Percentiles rank a stretch among this genome's conserved stretches.
These are phyloP conservation scores for Carlito syrichta DNA, from an alignment of 2,113 vertebrate species.

Conservation along the genomic window DNA sequence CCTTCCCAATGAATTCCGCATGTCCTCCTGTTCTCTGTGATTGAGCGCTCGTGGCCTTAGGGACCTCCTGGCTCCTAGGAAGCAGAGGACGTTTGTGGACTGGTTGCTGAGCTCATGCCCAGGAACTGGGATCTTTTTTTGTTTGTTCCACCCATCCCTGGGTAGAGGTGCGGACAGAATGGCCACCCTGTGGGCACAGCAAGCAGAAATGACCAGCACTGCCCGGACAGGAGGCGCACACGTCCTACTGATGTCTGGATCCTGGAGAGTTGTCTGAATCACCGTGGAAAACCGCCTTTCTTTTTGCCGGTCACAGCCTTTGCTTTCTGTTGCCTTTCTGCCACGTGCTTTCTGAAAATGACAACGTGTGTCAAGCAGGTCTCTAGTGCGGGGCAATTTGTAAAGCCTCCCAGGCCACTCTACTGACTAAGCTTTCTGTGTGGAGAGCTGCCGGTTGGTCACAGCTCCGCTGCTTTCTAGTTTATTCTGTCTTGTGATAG, in stretches of 20 bases:
- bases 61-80: background rate
- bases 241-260: background rate
- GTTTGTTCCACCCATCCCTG: background rate
- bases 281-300: background rate
- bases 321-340: background rate
- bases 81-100: background rate
- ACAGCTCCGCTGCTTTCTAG: background rate
- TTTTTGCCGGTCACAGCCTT: background rate
- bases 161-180: background rate
- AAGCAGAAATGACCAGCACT: accelerated
- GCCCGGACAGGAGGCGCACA: background rate
- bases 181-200: background rate
- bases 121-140: background rate
- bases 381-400: background rate
- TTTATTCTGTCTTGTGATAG: background rate
- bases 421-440: background rate
- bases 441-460: accelerated
- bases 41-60: accelerated
- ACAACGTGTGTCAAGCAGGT: accelerated
- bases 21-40: too few relatives aligned
- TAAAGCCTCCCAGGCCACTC: background rate
- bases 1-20: accelerated
- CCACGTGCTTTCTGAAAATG: background rate
- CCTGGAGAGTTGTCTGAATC: background rate
- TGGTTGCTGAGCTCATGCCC: background rate